phyloP scores from a whole-genome alignment of 2,113 vertebrate species.

The Paracanthobrama guichenoti region DNA sequence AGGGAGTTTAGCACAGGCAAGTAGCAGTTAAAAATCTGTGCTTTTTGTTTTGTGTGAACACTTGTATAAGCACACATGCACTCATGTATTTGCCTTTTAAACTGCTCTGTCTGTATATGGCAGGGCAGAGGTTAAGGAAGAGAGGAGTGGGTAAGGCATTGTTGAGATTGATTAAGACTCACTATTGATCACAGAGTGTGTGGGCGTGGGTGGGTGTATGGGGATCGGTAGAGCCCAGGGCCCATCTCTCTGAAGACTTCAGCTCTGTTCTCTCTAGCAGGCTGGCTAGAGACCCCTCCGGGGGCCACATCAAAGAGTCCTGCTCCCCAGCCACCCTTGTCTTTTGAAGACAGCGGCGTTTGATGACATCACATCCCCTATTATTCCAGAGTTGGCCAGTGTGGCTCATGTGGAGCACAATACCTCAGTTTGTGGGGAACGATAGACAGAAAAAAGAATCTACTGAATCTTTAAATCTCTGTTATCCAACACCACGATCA shows the following conservation, averaged over 20 bases:
- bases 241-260: conserved; percentile 67
- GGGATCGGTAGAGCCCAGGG: conserved; percentile 57
- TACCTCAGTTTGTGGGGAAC: background rate
- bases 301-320: conserved; percentile 73
- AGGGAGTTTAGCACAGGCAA: background rate
- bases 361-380: conserved; percentile 73
- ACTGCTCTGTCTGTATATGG: conserved; percentile 27
- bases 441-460: background rate
- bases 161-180: conserved; percentile 72
- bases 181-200: conserved; percentile 72
- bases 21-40: background rate
- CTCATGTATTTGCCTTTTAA: background rate
- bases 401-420: conserved; percentile 46
- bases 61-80: background rate
- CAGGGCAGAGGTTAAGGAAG: conserved; percentile 59
- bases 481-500: conserved; percentile 29
- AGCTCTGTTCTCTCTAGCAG: conserved; percentile 66
- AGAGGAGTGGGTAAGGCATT: conserved; percentile 58
- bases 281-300: conserved; percentile 57
- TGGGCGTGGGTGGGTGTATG: conserved; percentile 41
- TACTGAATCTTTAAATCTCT: background rate
- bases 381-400: conserved; percentile 54
- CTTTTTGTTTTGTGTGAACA: background rate
- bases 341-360: conserved; percentile 70
- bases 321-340: conserved; percentile 54